These are phyloP conservation scores for Rallus crepitans DNA, from an alignment of 2,797 vertebrate species.

Conservation along the genomic window DNA sequence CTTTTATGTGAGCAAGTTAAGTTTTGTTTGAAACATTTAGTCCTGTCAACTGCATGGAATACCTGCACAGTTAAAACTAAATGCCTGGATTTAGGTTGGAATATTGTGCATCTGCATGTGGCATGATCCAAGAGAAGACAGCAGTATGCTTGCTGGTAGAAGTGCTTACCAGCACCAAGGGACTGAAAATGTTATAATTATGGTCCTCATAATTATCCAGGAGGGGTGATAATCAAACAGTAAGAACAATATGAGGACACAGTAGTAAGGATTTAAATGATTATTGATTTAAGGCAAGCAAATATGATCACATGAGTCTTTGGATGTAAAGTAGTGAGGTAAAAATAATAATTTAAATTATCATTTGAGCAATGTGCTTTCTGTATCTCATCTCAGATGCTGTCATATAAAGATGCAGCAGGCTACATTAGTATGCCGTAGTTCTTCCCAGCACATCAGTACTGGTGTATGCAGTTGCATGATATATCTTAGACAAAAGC, in stretches of 20 bases:
- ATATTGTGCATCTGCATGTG: not conserved
- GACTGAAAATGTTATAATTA: not conserved
- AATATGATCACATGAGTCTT: not conserved
- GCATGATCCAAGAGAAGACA: not conserved
- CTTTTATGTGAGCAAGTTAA: not conserved
- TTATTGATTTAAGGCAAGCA: not conserved
- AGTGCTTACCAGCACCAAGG: not conserved
- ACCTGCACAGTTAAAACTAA: not conserved
- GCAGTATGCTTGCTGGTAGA: not conserved
- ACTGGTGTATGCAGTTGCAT: not conserved
- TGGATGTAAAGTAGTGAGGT: not conserved
- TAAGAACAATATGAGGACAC: not conserved
- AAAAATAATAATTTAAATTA: not conserved
- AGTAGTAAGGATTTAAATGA: not conserved
- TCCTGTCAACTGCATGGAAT: not conserved
- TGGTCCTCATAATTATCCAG: not conserved
- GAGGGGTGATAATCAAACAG: not conserved
- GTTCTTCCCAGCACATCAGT: not conserved
- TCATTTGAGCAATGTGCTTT: not conserved
- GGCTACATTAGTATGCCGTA: not conserved
- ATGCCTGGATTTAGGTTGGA: not conserved
- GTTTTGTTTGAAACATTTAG: not conserved
- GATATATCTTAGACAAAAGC: not conserved
- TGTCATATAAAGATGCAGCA: not conserved
- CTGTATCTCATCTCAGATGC: not conserved